Base-by-base conservation (phyloP, 2,797 vertebrate species). In the Tapirus indicus region DNA sequence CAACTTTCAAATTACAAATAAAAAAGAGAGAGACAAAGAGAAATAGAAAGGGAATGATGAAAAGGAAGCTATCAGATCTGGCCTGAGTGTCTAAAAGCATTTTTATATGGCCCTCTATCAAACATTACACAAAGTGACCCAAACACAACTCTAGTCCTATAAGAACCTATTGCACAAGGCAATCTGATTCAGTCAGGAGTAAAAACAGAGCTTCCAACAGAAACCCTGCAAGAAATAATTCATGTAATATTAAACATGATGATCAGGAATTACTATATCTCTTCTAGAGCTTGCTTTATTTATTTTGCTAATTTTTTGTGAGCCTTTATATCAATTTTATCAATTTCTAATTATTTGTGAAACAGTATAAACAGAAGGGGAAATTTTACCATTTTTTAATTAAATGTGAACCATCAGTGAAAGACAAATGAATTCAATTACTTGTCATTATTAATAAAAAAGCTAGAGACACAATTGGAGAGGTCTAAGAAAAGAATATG, bases 1-100 rank as follows among this genome's bases (percentile, higher is more conserved):
- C 35, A 91, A 95, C n/a, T 95, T 97, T 91, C 56, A 85, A 47
- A 84, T 92, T 93, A 88, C 27, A 21, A 54, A 75, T 38, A 11
- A 71, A 58, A 32, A 58, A 35, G 21, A 5, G 4, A 87, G 12
- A 83, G 16, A 38, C 7, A 29, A 21, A 68, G 23, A 49, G 47
- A 71, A 47, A 77, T 23, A 82, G 87, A 68, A 14, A 35, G 14
- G 71, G 1, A 64, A 12, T 60, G 12, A 83, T n/a, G 38, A n/a
- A 66, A 58, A 77, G 52, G 35, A 74, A 87, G 17, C 21, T 21
- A 56, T 80, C 60, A 71, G 21, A 56, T 86, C 41, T 68, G 6
- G 27, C 32, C 47, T 62, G 2, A 20, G 12, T 91, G 29, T 68
- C 27, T 80, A 77, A 98, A 92, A 88, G 29, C 18, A 69, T 84